Evolutionary conservation across 2,888 invertebrate genomes (phyloP), one percentile per base, ranked within the genome.

Genomic region (Drosophila macrothrix): DNA sequence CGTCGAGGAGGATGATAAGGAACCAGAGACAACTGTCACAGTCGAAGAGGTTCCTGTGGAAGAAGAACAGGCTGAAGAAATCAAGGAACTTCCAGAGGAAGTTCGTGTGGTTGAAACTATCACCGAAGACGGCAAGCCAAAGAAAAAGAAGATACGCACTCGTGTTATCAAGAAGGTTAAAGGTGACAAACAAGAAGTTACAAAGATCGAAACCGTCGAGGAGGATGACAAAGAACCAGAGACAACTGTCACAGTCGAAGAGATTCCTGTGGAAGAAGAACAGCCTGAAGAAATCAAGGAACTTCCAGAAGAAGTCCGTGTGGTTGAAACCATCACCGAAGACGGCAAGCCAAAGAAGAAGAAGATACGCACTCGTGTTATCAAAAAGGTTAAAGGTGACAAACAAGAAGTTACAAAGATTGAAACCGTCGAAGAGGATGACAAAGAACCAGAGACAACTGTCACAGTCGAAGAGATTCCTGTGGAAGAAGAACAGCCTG

Each of bases 1-100:
- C 14, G 65, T 76, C 28, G 74, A 76, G 46, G 76, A 76, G 29
- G 74, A 76, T 65, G 74, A 74, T 29, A 74, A 67, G 14, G 53
- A 61, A 31, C 76, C 74, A 1, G 61, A 74, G 59, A 74, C 70
- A 19, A 74, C 74, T 19, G 76, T 76, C 10, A 76, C 76, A 9
- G 76, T 74, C 0, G 67, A 70, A 52, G 74, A 74, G 31, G 12
- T 43, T 16, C 70, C 65, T 9, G 39, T 29, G 29, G 55, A 61
- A 5, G 62, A 43, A 37, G 62, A 43, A 39, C 16, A 67, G 1
- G 62, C 50, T 22, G 67, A 67, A 22, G 28, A 67, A 2, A 41
- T 67, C 1, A 10, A 29, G 28, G 67, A 67, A 16, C 62, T 67
- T 55, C 67, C 67, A 3, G 67, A 67, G 28, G 67, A 67, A n/a